A percentile compares a stretch with the other conserved stretches of the same genome.
Conservation (phyloP, 2,797 vertebrate genomes). For the Nothura maculosa region DNA sequence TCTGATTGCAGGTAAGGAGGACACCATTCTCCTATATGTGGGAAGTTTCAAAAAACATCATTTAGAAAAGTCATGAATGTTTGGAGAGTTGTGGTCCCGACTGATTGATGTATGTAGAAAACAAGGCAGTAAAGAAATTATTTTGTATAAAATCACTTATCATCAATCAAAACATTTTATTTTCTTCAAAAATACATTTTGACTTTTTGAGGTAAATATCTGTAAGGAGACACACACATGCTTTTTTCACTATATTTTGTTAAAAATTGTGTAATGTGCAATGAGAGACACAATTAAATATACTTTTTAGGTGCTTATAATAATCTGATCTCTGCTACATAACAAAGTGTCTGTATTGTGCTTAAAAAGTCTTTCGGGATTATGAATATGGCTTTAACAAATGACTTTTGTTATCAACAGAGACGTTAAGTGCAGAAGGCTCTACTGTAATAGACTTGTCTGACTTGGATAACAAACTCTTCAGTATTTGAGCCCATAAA, state of each 20-base stretch:
- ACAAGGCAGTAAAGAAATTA: neutral
- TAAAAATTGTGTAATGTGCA: neutral
- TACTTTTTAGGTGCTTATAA: neutral
- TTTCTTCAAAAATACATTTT: conserved; percentile 14
- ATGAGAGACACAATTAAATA: neutral
- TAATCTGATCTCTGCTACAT: neutral
- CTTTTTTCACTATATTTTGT: neutral
- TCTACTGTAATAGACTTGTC: conserved; percentile 11
- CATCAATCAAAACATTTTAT: neutral
- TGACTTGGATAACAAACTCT: conserved; percentile 32
- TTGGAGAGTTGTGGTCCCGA: neutral
- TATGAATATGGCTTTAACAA: conserved; percentile 21
- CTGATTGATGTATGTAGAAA: neutral
- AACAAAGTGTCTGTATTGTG: neutral
- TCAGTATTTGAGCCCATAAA: conserved; percentile 34
- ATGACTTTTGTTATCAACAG: neutral
- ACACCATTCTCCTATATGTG: neutral
- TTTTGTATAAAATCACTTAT: neutral
- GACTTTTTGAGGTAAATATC: neutral
- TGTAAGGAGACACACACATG: neutral
- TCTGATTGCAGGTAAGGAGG: neutral
- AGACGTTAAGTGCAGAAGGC: conserved; percentile 12
- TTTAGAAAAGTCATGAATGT: neutral
- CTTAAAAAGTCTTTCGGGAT: conserved; percentile 2
- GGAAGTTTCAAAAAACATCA: neutral